Evolutionary conservation across 2,113 vertebrate species (phyloP).

Genomic region (Corythoichthys haematopterus): DNA sequence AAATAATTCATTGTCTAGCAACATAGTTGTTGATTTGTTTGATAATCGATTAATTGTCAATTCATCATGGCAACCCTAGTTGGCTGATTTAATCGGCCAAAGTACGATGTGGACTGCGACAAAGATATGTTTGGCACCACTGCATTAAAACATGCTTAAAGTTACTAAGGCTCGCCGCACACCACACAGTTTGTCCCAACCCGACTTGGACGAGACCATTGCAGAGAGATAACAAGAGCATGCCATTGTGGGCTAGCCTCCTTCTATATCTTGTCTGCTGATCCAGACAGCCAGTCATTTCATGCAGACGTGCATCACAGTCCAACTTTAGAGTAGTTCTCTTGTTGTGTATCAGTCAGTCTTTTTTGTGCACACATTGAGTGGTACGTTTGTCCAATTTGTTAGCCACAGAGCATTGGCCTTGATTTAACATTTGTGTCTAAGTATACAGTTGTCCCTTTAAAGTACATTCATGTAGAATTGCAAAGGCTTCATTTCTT

Average conservation of each 20-base stretch:
- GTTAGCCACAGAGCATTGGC: slow-evolving; percentile 11
- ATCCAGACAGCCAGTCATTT: slow-evolving; percentile 65
- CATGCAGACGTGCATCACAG: slow-evolving; percentile 61
- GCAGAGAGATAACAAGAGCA: slow-evolving; percentile 20
- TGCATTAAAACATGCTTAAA: no score
- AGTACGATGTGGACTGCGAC: no score
- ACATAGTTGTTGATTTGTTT: no score
- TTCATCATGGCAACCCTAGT: no score
- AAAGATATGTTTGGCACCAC: no score
- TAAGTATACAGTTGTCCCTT: slow-evolving; percentile 38
- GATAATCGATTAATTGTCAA: no score
- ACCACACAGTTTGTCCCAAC: no score
- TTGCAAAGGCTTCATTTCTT: slow-evolving; percentile 31
- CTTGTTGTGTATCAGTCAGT: slow-evolving; percentile 53
- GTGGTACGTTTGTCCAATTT: slow-evolving; percentile 29
- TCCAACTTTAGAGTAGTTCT: slow-evolving; percentile 49
- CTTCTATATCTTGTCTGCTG: slow-evolving; percentile 50
- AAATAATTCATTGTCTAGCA: no score
- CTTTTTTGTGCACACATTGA: slow-evolving; percentile 35
- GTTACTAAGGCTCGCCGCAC: no score
- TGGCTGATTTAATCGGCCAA: no score
- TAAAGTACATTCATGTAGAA: slow-evolving; percentile 36
- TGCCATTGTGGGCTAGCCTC: slow-evolving; percentile 45
- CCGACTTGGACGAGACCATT: no score
- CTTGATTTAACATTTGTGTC: slow-evolving; percentile 29